Percentiles rank a stretch among this genome's conserved stretches.
phyloP scores from a whole-genome alignment of 2,113 vertebrate genomes.

The Hydrochoerus hydrochaeris region DNA sequence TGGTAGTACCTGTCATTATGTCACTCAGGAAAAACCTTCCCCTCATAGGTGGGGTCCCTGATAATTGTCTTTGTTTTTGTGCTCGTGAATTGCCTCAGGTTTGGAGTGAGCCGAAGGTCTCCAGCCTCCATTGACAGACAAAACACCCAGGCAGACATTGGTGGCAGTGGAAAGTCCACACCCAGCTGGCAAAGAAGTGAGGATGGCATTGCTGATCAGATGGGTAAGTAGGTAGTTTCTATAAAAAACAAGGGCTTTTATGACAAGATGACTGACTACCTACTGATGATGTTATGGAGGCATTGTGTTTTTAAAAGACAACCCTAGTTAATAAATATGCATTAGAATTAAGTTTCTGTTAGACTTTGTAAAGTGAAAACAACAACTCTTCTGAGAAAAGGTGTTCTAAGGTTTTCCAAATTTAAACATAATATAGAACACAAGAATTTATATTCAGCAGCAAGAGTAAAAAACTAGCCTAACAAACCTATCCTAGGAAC shows the following conservation, averaged over 20 bases:
- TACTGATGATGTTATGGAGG: background rate
- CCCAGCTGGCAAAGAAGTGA: slow-evolving; percentile 92
- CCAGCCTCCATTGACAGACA: slow-evolving; percentile 92
- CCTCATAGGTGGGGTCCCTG: background rate
- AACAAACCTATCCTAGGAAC: background rate
- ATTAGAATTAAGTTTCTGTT: background rate
- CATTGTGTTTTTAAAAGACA: background rate
- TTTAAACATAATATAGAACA: background rate
- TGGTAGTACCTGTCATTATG: background rate
- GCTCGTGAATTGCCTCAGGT: slow-evolving; percentile 86
- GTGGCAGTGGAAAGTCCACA: slow-evolving; percentile 90
- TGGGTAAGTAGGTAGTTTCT: slow-evolving; percentile 84
- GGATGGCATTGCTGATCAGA: slow-evolving; percentile 88
- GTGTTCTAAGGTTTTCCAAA: background rate
- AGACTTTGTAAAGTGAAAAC: background rate
- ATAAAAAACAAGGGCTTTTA: slow-evolving; percentile 24
- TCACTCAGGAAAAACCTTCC: background rate
- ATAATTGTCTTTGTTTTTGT: slow-evolving; percentile 73
- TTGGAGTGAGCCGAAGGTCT: slow-evolving; percentile 94
- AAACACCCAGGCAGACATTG: slow-evolving; percentile 87
- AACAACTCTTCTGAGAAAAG: background rate
- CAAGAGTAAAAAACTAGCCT: background rate
- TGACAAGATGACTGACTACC: slow-evolving; percentile 25
- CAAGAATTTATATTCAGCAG: background rate
- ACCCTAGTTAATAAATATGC: background rate